Conservation (phyloP, 1,140 invertebrate species). For the Potamilus streckersoni region DNA sequence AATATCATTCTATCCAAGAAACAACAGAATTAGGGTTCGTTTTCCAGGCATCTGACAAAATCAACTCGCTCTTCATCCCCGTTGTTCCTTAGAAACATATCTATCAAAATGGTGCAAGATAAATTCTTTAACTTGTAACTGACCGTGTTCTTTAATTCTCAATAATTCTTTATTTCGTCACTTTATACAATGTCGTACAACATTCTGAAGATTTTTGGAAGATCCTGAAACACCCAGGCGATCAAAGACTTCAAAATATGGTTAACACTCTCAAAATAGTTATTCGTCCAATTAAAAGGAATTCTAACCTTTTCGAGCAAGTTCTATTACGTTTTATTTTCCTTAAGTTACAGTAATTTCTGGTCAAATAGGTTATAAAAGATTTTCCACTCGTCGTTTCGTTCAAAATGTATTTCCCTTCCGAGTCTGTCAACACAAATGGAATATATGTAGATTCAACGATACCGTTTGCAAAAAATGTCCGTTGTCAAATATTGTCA, state of each 20-base stretch:
- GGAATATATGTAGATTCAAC: not conserved
- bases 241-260: too few species aligned
- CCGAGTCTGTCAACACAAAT: not conserved
- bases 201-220: too few species aligned
- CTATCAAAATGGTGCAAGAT: not conserved
- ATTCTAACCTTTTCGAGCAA: not conserved
- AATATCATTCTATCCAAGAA: not conserved
- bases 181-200: too few species aligned
- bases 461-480: not conserved
- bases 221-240: too few species aligned
- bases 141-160: not conserved
- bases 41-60: constrained; percentile 5
- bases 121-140: not conserved
- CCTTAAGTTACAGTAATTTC: not conserved
- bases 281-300: too few species aligned
- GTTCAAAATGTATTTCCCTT: not conserved
- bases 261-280: too few species aligned
- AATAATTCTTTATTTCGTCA: too few species aligned
- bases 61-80: not conserved
- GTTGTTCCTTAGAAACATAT: constrained; percentile 11
- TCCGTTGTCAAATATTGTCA: not conserved
- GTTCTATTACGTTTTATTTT: not conserved
- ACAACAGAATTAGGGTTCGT: constrained; percentile 1
- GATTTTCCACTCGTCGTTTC: not conserved
- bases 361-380: constrained; percentile 2